Evolutionary conservation across 2,797 vertebrate genomes (phyloP), one percentile per base, ranked within the genome.

Genomic region (Hypotaenidia philippensis): DNA sequence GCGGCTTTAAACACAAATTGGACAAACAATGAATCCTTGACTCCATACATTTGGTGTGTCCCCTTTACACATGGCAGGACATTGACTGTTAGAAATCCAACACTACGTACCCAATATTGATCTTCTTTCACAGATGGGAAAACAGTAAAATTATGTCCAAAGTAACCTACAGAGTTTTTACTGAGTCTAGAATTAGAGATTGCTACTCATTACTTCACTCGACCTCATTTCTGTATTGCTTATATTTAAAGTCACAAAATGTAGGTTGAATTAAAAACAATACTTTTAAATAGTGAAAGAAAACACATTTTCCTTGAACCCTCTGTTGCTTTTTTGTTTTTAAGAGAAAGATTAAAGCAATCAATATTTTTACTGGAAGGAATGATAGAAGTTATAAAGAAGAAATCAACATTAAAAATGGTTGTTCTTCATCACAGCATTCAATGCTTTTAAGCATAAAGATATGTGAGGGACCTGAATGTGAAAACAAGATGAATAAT

Each of bases 31-130:
- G 31, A 44, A 31, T 68, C 76, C 31, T 65, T 69, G 41, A 13
- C 6, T 68, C 31, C 31, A 12, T 44, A 8, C 0, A 3, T 61
- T n/a, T 44, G 14, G 4, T 60, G 10, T 22, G 6, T 29, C 26
- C 20, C 11, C 25, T 76, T 27, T 32, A 21, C 36, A 64, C 4
- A 1, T 6, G 15, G 25, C 17, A 29, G 10, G 14, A 32, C 47
- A 49, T 10, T 1, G 1, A 32, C 64, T 0, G 1, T 63, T 32
- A 31, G 6, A 78, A 38, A 23, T 34, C 13, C 17, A 50, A 4
- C 10, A n/a, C 3, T 34, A 57, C 10, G 34, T 72, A 53, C 1
- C 8, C 15, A n/a, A 2, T 53, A 47, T 0, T 53, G 45, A 36
- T 32, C 11, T 2, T 69, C 44, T 70, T 53, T 68, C 40, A 61